Base-by-base conservation (phyloP, 1,140 invertebrate genomes). In the Drosophila ficusphila region DNA sequence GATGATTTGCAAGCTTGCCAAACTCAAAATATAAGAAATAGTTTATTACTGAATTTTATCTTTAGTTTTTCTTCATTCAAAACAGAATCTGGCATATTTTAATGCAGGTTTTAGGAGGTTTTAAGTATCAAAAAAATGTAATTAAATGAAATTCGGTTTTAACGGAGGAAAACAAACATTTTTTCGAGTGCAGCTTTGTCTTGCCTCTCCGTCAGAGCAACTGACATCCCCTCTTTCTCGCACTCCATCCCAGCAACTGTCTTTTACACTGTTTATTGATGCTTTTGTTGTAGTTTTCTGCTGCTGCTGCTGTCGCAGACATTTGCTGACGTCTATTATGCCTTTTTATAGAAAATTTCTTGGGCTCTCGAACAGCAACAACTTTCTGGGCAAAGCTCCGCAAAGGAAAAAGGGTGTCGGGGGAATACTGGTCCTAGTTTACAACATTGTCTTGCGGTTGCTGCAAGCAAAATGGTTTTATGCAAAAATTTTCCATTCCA, bases 211-310 rank as follows among this genome's bases (percentile, higher is more conserved):
- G 19, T 12, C 27, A 21, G 47, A 19, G 3, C 36, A 5, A 39
- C 18, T 39, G 7, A 7, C 36, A 19, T 12, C n/a, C 19, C 12
- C 39, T 61, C 19, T 12, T 42, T 57, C 27, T 49, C 29, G 23
- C 60, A 49, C 53, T 52, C 44, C 47, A 48, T 39, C 34, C 48
- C 42, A 27, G 44, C 46, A 61, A 85, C 81, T 85, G 81, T 79
- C 81, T 86, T 79, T 76, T 86, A 72, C 72, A 86, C 72, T 85
- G 81, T 86, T 85, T 85, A 85, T 85, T 69, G 79, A 85, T 79
- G 81, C 61, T 69, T 72, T 85, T 86, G 74, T 77, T 71, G 75
- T 54, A 62, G 76, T 72, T 69, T 54, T 47, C 51, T 68, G 71
- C 42, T 71, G 34, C 38, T 67, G 27, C 47, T 60, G 65, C 79